Conservation (phyloP, 92 coral and sea anemone species). For the Muricea muricata region DNA sequence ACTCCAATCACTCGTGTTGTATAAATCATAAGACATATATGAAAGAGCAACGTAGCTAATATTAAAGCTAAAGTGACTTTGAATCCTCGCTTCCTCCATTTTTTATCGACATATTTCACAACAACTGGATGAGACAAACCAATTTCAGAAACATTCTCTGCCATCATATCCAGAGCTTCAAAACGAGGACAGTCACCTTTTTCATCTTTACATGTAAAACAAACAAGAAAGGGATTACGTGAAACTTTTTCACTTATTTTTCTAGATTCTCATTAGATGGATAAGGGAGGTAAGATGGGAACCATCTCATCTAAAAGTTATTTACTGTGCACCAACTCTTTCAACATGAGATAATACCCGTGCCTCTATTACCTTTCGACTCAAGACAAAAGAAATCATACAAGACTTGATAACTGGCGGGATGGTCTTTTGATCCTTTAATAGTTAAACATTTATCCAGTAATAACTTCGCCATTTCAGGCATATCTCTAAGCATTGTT, state of each 20-base stretch:
- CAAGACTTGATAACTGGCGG: neutral
- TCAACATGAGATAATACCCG: no score
- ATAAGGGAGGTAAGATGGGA: no score
- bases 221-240: no score
- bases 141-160: neutral
- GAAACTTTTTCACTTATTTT: no score
- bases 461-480: neutral
- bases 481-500: neutral
- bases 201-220: neutral
- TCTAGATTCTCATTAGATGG: no score
- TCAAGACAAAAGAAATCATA: constrained; percentile 34
- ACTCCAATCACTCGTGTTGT: no score
- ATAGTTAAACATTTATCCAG: constrained; percentile 16
- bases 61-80: neutral
- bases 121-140: constrained; percentile 28
- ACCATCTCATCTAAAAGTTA: no score
- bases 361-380: constrained; percentile 7
- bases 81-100: constrained; percentile 34
- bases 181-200: neutral
- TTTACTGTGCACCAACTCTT: no score
- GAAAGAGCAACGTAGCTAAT: neutral
- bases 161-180: constrained; percentile 16
- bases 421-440: neutral
- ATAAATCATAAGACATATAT: constrained; percentile 24
- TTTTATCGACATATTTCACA: constrained; percentile 11